phyloP scores from a whole-genome alignment of 2,888 invertebrate species.

The Leptinotarsa rubiginosa region DNA sequence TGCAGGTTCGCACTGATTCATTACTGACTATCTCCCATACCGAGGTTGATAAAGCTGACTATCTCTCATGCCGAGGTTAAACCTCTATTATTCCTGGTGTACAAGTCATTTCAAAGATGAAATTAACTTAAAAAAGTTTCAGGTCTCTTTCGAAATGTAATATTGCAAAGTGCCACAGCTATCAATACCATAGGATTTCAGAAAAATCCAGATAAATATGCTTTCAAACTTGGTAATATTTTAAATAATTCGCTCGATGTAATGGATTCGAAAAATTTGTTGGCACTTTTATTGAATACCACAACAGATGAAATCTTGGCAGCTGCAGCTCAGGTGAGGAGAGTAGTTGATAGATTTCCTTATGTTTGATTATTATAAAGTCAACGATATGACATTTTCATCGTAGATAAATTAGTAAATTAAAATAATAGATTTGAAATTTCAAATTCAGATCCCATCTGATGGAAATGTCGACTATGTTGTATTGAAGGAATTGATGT shows the following conservation, averaged over 20 bases:
- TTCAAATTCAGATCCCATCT: not conserved
- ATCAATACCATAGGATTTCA: slow-evolving; percentile 5
- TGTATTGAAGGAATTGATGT: slow-evolving; percentile 15
- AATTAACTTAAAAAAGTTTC: no score
- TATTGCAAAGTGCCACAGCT: slow-evolving; percentile 24
- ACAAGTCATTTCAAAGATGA: no score
- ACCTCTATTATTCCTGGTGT: no score
- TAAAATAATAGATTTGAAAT: not conserved
- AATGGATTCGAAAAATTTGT: slow-evolving; percentile 3
- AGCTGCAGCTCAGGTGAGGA: not conserved
- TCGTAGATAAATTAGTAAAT: not conserved
- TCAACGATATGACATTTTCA: no score
- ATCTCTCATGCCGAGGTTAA: no score
- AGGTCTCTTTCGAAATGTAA: slow-evolving; percentile 19
- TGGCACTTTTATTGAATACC: not conserved
- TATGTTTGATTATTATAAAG: no score
- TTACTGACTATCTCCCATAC: no score
- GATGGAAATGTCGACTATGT: not conserved
- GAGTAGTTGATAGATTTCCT: no score
- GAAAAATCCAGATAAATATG: not conserved
- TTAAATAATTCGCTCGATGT: slow-evolving; percentile 16
- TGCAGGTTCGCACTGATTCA: no score
- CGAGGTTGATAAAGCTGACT: no score
- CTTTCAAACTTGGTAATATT: slow-evolving; percentile 27
- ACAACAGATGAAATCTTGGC: slow-evolving; percentile 21